Evolutionary conservation across 2,888 invertebrate species (phyloP), one percentile per base, ranked within the genome.

Genomic region (Eristalis intricaria): DNA sequence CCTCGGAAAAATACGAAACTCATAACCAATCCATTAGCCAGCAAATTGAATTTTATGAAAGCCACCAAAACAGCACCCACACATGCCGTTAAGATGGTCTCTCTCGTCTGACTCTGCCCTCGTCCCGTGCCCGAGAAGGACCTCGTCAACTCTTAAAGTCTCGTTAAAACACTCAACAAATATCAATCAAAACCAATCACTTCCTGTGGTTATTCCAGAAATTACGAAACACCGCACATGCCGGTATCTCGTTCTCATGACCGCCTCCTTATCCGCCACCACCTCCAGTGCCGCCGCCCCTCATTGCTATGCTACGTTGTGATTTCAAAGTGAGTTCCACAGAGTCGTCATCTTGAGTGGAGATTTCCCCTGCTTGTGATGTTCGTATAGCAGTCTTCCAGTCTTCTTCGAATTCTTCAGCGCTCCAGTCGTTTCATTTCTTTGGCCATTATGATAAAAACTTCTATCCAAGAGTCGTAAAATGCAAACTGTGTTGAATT

Each of bases 401-500:
- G 60, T 60, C 23, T 60, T 23, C 26, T 26, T 23, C 60, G 60
- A n/a, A n/a, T n/a, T 60, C 26, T 60, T 26, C 60, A 26, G 26
- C 23, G 32, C 68, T 64, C 68, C 43, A 43, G 19, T 35, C 79
- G 60, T 84, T 75, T 84, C 70, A 79, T 85, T 82, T 73, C 73
- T 60, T 76, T 58, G 56, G 75, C 76, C 63, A 73, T 85, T 85
- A 77, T 75, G 79, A 79, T 61, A 84, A 79, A 73, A 81, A 80
- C 76, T 85, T 73, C 64, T 22, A 76, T 81, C 68, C 84, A 80
- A 85, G 64, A 77, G 80, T 81, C 81, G 76, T 81, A 81, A 81
- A 81, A 85, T 85, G 85, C 85, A 85, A 85, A 85, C 85, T 85
- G 85, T 85, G 81, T 85, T 85, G 73, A 85, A 85, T 85, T 81